Percentiles rank a stretch among this genome's conserved stretches.
Conservation (phyloP, 2,888 invertebrate genomes). For the Acleris laterana region DNA sequence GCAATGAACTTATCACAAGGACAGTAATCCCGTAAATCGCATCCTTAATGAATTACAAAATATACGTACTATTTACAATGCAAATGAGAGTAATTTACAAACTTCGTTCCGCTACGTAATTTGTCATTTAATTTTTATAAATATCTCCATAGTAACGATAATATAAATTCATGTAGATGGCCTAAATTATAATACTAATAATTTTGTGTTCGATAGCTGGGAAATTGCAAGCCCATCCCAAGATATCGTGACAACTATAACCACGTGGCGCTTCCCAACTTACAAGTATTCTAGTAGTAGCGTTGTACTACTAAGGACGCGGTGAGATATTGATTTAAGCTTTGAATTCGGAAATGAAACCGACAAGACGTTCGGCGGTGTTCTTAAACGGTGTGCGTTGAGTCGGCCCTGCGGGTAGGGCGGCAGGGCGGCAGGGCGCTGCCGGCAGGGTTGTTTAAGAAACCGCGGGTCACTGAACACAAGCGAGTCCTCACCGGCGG, state of each 20-base stretch:
- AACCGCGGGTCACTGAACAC: conserved; percentile 12
- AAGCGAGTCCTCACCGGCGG: conserved; percentile 50
- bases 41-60: conserved; percentile 64
- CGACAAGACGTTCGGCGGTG: conserved; percentile 43
- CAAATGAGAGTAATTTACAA: conserved; percentile 75
- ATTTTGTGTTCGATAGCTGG: conserved; percentile 30
- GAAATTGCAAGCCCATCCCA: conserved; percentile 3
- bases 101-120: conserved; percentile 75
- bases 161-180: conserved; percentile 78
- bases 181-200: conserved; percentile 76
- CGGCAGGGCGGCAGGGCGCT: background rate
- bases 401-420: conserved; percentile 1
- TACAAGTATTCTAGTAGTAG: background rate
- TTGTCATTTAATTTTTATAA: conserved; percentile 78
- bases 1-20: conserved; percentile 77
- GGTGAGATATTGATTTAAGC: conserved; percentile 70
- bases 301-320: conserved; percentile 51
- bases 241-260: background rate
- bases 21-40: conserved; percentile 52
- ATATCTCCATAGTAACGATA: conserved; percentile 67
- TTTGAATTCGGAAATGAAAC: conserved; percentile 55
- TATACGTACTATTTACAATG: conserved; percentile 76
- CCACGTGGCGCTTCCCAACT: conserved; percentile 15
- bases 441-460: conserved; percentile 2
- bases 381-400: conserved; percentile 22